These are phyloP conservation scores for Saturnia japonica DNA, from an alignment of 2,888 invertebrate genomes.

Conservation along the genomic window DNA sequence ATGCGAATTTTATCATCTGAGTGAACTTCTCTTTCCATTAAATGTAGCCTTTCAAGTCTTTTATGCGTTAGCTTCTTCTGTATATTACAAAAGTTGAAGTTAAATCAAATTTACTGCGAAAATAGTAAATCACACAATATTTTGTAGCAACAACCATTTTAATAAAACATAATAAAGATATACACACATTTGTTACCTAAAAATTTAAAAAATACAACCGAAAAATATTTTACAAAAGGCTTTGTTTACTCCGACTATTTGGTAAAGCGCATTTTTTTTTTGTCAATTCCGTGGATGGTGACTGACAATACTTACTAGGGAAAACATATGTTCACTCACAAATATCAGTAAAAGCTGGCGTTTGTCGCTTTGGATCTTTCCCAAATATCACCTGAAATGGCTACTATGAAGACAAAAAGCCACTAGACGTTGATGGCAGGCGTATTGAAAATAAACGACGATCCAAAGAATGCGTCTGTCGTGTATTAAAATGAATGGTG, in stretches of 20 bases:
- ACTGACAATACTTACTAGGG: constrained; percentile 20
- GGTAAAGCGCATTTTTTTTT: constrained; percentile 3
- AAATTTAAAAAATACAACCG: background rate
- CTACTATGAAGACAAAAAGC: constrained; percentile 60
- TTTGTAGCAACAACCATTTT: background rate
- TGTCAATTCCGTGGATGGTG: constrained; percentile 16
- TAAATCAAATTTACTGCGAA: background rate
- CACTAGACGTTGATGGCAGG: constrained; percentile 52
- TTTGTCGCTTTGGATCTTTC: constrained; percentile 64
- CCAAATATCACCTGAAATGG: constrained; percentile 52
- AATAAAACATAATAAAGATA: background rate
- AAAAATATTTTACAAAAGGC: background rate
- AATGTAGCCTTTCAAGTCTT: background rate
- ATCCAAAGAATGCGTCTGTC: constrained; percentile 37
- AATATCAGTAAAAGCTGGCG: constrained; percentile 67
- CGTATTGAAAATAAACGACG: constrained; percentile 46
- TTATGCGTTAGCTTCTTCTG: background rate
- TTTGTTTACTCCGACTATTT: background rate
- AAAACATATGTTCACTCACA: constrained; percentile 32
- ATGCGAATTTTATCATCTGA: background rate
- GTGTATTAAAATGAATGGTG: constrained; percentile 23
- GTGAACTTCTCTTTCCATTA: background rate
- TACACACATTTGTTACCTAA: background rate
- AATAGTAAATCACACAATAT: background rate
- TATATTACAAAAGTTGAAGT: background rate